phyloP scores from a whole-genome alignment of 2,797 vertebrate genomes.

The Enteromius anoplus region DNA sequence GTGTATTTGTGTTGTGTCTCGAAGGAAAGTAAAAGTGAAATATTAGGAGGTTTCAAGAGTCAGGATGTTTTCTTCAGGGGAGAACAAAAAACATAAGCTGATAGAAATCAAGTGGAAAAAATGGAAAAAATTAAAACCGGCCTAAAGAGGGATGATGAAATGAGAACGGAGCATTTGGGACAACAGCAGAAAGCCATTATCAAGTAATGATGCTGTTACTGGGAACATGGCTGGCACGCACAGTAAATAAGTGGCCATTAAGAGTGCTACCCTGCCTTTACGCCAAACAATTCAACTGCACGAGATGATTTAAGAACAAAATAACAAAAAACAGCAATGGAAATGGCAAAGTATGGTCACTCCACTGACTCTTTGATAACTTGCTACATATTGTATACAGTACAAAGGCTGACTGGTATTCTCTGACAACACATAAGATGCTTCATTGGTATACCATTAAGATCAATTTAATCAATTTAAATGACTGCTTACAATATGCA shows the following conservation, averaged over 20 bases:
- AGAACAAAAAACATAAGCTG: conserved; percentile 30
- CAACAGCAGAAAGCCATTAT: conserved; percentile 44
- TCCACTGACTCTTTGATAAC: background rate
- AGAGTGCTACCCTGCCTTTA: background rate
- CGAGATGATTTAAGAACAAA: conserved; percentile 7
- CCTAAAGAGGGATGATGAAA: background rate
- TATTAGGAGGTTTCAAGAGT: conserved; percentile 25
- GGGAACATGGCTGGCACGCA: background rate
- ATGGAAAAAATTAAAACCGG: background rate
- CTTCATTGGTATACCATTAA: background rate
- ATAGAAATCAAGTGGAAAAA: conserved; percentile 13
- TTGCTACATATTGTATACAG: background rate
- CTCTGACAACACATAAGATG: background rate
- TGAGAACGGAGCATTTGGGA: conserved; percentile 16
- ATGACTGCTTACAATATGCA: background rate
- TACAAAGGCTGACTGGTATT: background rate
- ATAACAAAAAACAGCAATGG: background rate
- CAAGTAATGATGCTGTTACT: conserved; percentile 18
- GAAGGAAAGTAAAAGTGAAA: conserved; percentile 16
- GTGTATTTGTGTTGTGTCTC: conserved; percentile 20
- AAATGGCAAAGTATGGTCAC: background rate
- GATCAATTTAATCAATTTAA: conserved; percentile 2
- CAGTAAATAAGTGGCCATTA: conserved; percentile 17
- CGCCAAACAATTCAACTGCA: background rate
- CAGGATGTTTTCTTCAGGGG: conserved; percentile 17